Evolutionary conservation across 1,140 invertebrate species (phyloP).

Genomic region (Lepidostoma basale): DNA sequence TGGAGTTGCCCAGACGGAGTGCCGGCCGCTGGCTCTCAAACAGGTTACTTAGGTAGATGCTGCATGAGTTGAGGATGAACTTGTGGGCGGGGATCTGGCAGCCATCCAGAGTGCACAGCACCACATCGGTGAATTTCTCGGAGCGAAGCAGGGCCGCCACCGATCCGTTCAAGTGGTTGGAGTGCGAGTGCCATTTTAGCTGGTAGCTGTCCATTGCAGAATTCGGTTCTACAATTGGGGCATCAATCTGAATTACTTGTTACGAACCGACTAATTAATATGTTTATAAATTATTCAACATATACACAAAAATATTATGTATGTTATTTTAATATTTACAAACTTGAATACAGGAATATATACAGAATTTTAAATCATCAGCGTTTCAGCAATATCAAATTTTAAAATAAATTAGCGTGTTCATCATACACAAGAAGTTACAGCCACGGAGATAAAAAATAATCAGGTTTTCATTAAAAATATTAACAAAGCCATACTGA

Average conservation of each 20-base stretch:
- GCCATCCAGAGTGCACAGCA: conserved; percentile 80
- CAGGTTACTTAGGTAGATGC: conserved; percentile 62
- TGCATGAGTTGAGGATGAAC: conserved; percentile 83
- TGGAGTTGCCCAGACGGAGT: conserved; percentile 60
- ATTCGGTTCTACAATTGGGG: neutral
- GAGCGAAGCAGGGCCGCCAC: conserved; percentile 78
- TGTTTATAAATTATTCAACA: no score
- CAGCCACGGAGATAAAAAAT: no score
- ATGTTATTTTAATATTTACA: no score
- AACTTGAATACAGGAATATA: no score
- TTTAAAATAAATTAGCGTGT: no score
- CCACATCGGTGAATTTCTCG: conserved; percentile 83
- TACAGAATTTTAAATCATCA: no score
- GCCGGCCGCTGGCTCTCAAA: conserved; percentile 63
- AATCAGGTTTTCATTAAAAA: no score
- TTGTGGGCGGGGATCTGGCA: conserved; percentile 84
- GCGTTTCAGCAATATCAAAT: no score
- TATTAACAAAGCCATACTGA: no score
- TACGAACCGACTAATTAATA: neutral
- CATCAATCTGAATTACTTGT: neutral
- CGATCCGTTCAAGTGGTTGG: conserved; percentile 77
- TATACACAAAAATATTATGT: no score
- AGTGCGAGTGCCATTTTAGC: conserved; percentile 85
- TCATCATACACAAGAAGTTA: no score
- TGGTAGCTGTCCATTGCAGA: conserved; percentile 75